A percentile compares a stretch with the other conserved stretches of the same genome.
phyloP scores from a whole-genome alignment of 2,113 vertebrate genomes.

The Psittacula cyanocephala region DNA sequence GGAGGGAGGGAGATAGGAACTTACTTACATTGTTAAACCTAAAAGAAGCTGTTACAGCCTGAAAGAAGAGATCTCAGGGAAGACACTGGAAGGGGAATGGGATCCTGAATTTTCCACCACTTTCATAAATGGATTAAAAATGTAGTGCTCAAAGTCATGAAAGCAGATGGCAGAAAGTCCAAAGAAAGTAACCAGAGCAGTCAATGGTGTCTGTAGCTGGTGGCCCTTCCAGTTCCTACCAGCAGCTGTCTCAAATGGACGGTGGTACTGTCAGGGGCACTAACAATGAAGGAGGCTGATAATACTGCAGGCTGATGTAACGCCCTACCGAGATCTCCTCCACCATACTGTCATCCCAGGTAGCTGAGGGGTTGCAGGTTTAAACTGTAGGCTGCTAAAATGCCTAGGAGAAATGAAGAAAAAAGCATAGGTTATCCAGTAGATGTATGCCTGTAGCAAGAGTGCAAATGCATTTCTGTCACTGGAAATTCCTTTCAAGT shows the following conservation, averaged over 20 bases:
- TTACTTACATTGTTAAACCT: neutral
- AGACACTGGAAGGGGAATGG: neutral
- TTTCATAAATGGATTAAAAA: neutral
- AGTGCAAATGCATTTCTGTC: neutral
- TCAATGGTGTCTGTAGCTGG: rapidly evolving
- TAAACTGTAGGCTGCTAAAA: neutral
- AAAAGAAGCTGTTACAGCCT: neutral
- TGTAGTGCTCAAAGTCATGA: neutral
- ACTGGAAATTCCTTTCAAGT: neutral
- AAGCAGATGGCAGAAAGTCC: neutral
- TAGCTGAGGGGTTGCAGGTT: neutral
- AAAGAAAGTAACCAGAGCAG: neutral
- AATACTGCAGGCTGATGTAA: neutral
- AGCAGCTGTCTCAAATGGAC: neutral
- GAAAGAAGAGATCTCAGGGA: neutral
- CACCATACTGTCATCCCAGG: neutral
- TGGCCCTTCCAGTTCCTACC: neutral
- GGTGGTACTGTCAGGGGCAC: neutral
- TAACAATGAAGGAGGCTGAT: neutral
- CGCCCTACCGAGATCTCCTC: too few relatives aligned
- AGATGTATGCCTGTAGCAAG: neutral
- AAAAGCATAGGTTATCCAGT: neutral
- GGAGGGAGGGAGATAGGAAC: neutral
- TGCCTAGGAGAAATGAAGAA: neutral
- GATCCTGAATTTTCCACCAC: neutral